A percentile compares a stretch with the other conserved stretches of the same genome.
phyloP scores from a whole-genome alignment of 2,888 invertebrate species.

The Agonopterix alstromeriana region DNA sequence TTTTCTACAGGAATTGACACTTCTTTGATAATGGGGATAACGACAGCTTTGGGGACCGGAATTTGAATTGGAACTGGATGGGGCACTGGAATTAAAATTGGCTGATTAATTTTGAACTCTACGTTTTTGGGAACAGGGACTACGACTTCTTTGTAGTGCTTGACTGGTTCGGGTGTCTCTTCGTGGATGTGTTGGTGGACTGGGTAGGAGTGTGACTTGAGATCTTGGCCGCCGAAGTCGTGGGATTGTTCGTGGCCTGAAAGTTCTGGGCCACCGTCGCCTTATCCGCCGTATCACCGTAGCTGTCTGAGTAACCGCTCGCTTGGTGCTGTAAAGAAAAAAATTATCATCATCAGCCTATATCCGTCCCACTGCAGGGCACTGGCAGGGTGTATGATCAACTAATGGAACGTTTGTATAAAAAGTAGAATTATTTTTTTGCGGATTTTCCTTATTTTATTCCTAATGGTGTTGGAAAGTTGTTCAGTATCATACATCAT shows the following conservation, averaged over 20 bases:
- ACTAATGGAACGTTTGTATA: no score
- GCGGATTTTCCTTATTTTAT: neutral
- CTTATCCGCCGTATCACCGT: slow-evolving; percentile 29
- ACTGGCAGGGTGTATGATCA: neutral
- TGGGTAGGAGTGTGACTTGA: slow-evolving; percentile 68
- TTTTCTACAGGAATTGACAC: slow-evolving; percentile 83
- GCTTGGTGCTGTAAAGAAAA: slow-evolving; percentile 48
- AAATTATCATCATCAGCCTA: neutral
- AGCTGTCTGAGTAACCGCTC: slow-evolving; percentile 46
- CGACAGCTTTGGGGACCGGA: slow-evolving; percentile 81
- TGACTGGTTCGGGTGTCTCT: slow-evolving; percentile 81
- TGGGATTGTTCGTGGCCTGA: slow-evolving; percentile 27
- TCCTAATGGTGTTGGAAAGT: neutral
- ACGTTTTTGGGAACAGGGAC: slow-evolving; percentile 80
- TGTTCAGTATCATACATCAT: neutral
- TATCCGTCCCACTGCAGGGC: neutral
- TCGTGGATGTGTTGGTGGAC: slow-evolving; percentile 81
- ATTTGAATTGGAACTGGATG: slow-evolving; percentile 83
- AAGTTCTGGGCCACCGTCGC: slow-evolving; percentile 4
- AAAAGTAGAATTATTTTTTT: neutral
- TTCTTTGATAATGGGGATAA: slow-evolving; percentile 82
- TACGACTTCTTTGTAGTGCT: slow-evolving; percentile 81
- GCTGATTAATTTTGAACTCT: slow-evolving; percentile 76
- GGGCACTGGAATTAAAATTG: slow-evolving; percentile 74
- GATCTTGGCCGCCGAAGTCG: slow-evolving; percentile 43